phyloP scores from a whole-genome alignment of 2,113 vertebrate genomes.

The Eclectus roratus region DNA sequence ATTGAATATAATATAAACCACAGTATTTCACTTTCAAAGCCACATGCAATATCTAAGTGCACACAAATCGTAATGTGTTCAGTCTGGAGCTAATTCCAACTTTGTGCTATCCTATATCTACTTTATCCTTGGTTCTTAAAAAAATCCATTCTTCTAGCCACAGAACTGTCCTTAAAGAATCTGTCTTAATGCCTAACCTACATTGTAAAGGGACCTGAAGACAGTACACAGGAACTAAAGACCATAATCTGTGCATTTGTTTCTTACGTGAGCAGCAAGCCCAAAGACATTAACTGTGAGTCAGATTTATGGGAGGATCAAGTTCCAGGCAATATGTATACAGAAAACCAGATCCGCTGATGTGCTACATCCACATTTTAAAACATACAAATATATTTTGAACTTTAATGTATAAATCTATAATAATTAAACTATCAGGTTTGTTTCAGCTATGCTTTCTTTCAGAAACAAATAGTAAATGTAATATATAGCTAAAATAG shows the following conservation, averaged over 20 bases:
- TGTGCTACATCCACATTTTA: neutral
- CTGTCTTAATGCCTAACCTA: neutral
- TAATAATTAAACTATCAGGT: neutral
- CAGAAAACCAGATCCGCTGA: neutral
- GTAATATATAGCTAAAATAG: neutral
- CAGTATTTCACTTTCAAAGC: neutral
- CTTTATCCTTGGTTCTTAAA: neutral
- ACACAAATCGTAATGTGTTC: neutral
- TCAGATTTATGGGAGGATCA: neutral
- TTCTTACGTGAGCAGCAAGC: neutral
- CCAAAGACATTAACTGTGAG: neutral
- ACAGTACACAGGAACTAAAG: neutral
- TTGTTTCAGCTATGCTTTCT: neutral
- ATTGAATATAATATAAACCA: neutral
- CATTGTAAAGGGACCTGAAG: neutral
- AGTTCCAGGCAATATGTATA: neutral
- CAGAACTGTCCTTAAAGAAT: neutral
- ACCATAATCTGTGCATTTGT: neutral
- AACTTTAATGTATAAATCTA: neutral
- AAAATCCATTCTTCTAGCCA: neutral
- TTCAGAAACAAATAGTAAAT: neutral
- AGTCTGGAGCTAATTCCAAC: neutral
- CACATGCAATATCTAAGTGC: neutral
- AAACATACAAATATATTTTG: neutral
- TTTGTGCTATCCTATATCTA: accelerated